Percentiles rank a stretch among this genome's conserved stretches.
Conservation (phyloP, 1,140 invertebrate species). For the Zaprionus vittiger region DNA sequence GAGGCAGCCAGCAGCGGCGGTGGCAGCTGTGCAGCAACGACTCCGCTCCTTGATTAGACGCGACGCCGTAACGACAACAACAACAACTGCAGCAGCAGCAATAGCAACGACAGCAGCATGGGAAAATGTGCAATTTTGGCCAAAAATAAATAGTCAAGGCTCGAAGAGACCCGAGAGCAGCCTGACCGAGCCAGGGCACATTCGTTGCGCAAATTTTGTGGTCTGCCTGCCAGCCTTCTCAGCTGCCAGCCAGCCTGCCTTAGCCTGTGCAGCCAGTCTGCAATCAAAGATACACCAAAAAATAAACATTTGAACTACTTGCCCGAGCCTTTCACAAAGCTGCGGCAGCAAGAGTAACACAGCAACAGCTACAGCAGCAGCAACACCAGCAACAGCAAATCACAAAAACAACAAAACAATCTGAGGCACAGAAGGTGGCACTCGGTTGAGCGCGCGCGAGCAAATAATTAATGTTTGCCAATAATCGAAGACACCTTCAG, state of each 20-base stretch:
- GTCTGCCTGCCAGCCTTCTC: conserved; percentile 18
- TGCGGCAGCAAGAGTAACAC: conserved; percentile 2
- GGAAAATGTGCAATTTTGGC: conserved; percentile 83
- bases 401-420: conserved; percentile 16
- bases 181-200: conserved; percentile 75
- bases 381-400: conserved; percentile 20
- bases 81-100: conserved; percentile 38
- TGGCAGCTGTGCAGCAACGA: conserved; percentile 45
- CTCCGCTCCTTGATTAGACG: conserved; percentile 81
- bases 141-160: conserved; percentile 82
- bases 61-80: conserved; percentile 61
- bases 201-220: conserved; percentile 74
- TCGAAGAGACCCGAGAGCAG: conserved; percentile 44
- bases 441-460: conserved; percentile 51
- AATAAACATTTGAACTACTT: conserved; percentile 83
- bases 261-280: conserved; percentile 42
- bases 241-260: neutral
- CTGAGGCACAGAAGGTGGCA: conserved; percentile 50
- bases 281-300: conserved; percentile 78
- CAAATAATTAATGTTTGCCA: conserved; percentile 82
- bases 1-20: conserved; percentile 22
- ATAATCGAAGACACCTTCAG: conserved; percentile 81
- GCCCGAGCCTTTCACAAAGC: conserved; percentile 77
- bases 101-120: conserved; percentile 57
- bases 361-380: conserved; percentile 14